Evolutionary conservation across 2,797 vertebrate genomes (phyloP).

Genomic region (Botia kubotai): DNA sequence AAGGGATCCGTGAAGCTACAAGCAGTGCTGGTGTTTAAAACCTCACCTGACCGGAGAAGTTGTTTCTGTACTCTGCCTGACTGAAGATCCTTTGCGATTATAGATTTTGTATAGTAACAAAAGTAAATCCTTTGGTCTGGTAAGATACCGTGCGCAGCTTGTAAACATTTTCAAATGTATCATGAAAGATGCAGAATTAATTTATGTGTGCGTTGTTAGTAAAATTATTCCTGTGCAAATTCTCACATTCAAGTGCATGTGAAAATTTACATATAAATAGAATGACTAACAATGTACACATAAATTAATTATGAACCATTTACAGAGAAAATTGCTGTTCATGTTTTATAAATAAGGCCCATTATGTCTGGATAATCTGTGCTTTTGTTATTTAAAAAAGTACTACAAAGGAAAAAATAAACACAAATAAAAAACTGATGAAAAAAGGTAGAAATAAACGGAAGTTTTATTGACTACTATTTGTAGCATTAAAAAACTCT

Average conservation of each 20-base stretch:
- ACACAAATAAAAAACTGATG: not conserved
- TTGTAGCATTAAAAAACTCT: not conserved
- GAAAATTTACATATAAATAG: too few relatives aligned
- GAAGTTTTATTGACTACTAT: constrained; percentile 7
- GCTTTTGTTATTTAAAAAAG: not conserved
- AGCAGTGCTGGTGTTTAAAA: not conserved
- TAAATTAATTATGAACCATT: too few relatives aligned
- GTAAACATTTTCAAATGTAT: too few relatives aligned
- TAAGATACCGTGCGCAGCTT: not conserved
- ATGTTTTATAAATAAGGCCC: not conserved
- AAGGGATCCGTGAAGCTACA: not conserved
- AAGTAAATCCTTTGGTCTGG: not conserved
- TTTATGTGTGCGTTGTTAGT: too few relatives aligned
- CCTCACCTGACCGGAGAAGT: constrained; percentile 32
- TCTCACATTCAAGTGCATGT: too few relatives aligned
- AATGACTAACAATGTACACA: too few relatives aligned
- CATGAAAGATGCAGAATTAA: too few relatives aligned
- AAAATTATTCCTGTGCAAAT: too few relatives aligned
- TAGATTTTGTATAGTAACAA: not conserved
- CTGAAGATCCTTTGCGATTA: constrained; percentile 6
- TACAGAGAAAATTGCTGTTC: not conserved
- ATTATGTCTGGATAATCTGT: not conserved
- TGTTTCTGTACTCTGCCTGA: constrained; percentile 13
- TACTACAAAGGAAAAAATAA: not conserved
- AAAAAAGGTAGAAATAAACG: not conserved